Conservation (phyloP, 2,113 vertebrate species). For the Dasyprocta punctata region DNA sequence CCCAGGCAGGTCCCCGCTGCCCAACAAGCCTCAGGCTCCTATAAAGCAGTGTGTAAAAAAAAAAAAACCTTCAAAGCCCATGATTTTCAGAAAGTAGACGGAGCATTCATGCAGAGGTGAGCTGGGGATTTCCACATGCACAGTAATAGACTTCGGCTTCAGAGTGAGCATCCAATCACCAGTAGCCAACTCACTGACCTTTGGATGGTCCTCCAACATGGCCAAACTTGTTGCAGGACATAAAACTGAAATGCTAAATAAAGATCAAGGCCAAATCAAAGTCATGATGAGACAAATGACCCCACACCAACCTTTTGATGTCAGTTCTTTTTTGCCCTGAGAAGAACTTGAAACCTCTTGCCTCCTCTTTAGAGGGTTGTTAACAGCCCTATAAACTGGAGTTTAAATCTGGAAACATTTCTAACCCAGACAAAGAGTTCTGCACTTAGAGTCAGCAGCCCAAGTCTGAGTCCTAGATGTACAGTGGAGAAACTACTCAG, state of each 20-base stretch:
- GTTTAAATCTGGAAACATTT: conserved; percentile 61
- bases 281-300: conserved; percentile 74
- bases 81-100: conserved; percentile 42
- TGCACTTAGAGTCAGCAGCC: not conserved
- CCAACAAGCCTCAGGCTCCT: not conserved
- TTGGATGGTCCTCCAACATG: conserved; percentile 83
- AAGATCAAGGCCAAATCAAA: conserved; percentile 87
- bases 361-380: conserved; percentile 45
- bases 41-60: not conserved
- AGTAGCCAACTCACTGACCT: conserved; percentile 85
- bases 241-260: conserved; percentile 85
- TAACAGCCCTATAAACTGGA: conserved; percentile 38
- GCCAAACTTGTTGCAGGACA: conserved; percentile 83
- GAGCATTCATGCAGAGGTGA: conserved; percentile 69
- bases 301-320: conserved; percentile 75
- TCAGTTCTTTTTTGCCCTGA: conserved; percentile 62
- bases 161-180: conserved; percentile 68
- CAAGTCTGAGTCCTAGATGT: not conserved
- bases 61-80: not conserved
- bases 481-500: not conserved
- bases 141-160: conserved; percentile 86
- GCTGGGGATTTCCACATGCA: conserved; percentile 84
- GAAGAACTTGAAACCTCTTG: conserved; percentile 67
- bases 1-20: not conserved
- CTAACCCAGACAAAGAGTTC: not conserved